Evolutionary conservation across 2,888 invertebrate species (phyloP).

Genomic region (Stratiomys singularior): DNA sequence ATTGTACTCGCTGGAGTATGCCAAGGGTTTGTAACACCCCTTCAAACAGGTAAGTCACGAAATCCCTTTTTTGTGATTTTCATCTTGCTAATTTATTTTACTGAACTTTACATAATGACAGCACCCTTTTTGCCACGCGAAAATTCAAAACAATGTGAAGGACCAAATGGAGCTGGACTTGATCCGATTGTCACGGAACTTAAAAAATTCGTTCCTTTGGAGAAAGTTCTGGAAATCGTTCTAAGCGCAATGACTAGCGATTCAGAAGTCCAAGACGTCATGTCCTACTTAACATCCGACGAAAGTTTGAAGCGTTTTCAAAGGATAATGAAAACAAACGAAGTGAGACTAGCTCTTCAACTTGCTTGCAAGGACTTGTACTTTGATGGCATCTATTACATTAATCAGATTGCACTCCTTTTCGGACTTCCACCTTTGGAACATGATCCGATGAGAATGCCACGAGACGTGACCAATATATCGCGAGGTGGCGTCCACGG

Average conservation of each 20-base stretch:
- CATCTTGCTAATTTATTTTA: no score
- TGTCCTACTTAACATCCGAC: conserved; percentile 38
- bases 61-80: no score
- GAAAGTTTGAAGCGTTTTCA: conserved; percentile 24
- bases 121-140: neutral
- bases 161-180: neutral
- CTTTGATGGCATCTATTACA: conserved; percentile 47
- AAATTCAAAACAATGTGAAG: neutral
- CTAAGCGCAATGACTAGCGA: conserved; percentile 40
- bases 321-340: neutral
- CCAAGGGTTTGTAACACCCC: no score
- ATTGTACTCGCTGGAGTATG: no score
- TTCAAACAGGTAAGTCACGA: no score
- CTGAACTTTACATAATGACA: neutral
- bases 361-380: conserved; percentile 31
- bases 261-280: conserved; percentile 46
- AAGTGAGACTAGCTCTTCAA: neutral
- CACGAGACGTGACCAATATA: neutral
- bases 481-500: conserved; percentile 30
- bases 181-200: neutral
- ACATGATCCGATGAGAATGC: neutral
- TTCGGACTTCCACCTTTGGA: conserved; percentile 43
- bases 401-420: conserved; percentile 22
- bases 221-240: conserved; percentile 27
- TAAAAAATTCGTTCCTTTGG: conserved; percentile 21